Conservation (phyloP, 1,140 invertebrate genomes). For the Episyrphus balteatus region DNA sequence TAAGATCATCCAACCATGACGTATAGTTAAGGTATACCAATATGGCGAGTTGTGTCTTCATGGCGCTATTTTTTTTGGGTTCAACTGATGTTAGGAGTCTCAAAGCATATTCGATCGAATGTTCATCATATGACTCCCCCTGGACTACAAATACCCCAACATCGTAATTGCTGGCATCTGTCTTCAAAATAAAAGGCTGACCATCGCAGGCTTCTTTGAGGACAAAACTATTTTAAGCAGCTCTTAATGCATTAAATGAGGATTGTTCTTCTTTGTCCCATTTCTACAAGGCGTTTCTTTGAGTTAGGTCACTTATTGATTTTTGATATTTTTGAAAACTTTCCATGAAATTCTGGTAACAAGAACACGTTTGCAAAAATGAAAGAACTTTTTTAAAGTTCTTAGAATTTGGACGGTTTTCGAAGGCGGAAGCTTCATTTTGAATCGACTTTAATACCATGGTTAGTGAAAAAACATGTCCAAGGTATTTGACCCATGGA, state of each 20-base stretch:
- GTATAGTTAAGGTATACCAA: not conserved
- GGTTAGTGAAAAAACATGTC: conserved; percentile 1
- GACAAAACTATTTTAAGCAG: too few species aligned
- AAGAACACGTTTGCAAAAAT: conserved; percentile 9
- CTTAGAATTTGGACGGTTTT: not conserved
- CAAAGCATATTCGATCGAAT: conserved; percentile 4
- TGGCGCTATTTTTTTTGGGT: conserved; percentile 30
- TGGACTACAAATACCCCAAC: conserved; percentile 2
- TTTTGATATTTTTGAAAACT: not conserved
- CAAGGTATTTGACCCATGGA: too few species aligned
- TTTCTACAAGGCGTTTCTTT: too few species aligned
- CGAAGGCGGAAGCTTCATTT: conserved; percentile 8
- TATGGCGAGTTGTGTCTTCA: conserved; percentile 33
- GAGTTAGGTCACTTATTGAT: conserved; percentile 5
- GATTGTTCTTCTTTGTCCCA: too few species aligned
- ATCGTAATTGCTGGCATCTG: conserved; percentile 4
- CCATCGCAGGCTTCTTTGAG: too few species aligned
- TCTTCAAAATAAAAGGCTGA: conserved; percentile 1
- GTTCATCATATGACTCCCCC: not conserved
- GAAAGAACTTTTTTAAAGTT: conserved; percentile 12
- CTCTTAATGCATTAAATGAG: too few species aligned
- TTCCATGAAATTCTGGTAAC: conserved; percentile 1
- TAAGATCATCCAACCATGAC: not conserved
- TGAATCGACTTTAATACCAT: conserved; percentile 13
- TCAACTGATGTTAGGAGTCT: conserved; percentile 23